Evolutionary conservation across 2,113 vertebrate species (phyloP), one percentile per base, ranked within the genome.

Genomic region (Daphoenositta chrysoptera): DNA sequence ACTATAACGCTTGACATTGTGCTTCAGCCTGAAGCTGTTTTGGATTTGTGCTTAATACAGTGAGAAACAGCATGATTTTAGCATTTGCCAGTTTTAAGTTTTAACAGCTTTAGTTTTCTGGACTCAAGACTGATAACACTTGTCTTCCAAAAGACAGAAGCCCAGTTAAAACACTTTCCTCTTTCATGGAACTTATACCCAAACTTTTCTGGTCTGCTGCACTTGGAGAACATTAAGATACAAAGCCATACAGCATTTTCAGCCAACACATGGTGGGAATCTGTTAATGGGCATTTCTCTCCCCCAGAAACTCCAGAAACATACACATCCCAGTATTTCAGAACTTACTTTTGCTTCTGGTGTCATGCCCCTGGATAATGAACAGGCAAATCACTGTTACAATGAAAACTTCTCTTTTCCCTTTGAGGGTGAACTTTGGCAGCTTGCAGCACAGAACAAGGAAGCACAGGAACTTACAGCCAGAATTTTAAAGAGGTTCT

Each of bases 401-500:
- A 88, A 54, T 44, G 48, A 83, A 51, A 81, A 87, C 66, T 86
- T 66, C 61, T 51, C 40, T 88, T 93, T 81, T 83, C 68, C 93
- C 56, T 53, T 86, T 11, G 26, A 94, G 80, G 61, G 45, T 3
- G 24, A 89, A 54, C 77, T 92, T 66, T 93, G 93, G 95, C 96
- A 95, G 56, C 85, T 63, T 47, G 72, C 63, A 84, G 50, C 11
- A 82, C 47, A 71, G 68, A 91, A 47, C 72, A 92, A 60, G 40
- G 54, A 95, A 88, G 86, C 44, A 89, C 17, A 81, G 47, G 71
- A 97, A 92, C 81, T 90, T 42, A 35, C 57, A 83, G 42, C 7
- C 45, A 5, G 96, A 96, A 91, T 91, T 76, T 95, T 95, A 95
- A 97, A 93, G 72, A 94, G 78, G 80, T 65, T 88, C 18, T 69